Percentiles rank a stretch among this genome's conserved stretches.
Conservation (phyloP, 2,113 vertebrate species). For the Entelurus aequoreus region DNA sequence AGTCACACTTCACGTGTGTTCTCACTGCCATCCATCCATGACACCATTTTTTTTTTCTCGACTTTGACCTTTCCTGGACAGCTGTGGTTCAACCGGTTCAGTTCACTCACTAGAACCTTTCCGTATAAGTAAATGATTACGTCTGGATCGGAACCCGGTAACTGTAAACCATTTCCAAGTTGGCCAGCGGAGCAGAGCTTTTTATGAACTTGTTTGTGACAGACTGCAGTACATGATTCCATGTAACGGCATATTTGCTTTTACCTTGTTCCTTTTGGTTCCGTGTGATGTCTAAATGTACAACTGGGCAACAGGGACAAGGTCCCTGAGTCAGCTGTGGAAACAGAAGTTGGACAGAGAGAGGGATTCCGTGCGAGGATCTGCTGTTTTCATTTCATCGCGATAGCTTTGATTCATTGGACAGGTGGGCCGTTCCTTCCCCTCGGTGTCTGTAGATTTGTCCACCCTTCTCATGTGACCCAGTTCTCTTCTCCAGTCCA, state of each 20-base stretch:
- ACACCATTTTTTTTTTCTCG: not conserved
- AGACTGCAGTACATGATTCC: constrained; percentile 16
- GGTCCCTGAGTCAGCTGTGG: constrained; percentile 48
- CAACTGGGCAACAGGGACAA: constrained; percentile 15
- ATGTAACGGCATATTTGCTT: constrained; percentile 12
- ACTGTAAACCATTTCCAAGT: constrained; percentile 22
- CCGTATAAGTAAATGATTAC: constrained; percentile 28
- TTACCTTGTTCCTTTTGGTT: constrained; percentile 30
- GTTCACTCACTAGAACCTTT: constrained; percentile 17
- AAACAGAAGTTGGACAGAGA: constrained; percentile 45
- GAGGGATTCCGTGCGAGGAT: constrained; percentile 43
- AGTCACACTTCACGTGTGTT: constrained; percentile 6
- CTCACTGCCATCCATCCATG: not conserved
- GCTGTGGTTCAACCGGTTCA: constrained; percentile 6
- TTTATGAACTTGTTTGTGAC: constrained; percentile 16
- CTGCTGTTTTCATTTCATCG: constrained; percentile 64
- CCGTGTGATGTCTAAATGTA: constrained; percentile 25
- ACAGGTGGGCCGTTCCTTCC: constrained; percentile 55
- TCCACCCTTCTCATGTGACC: constrained; percentile 22
- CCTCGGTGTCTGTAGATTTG: constrained; percentile 16
- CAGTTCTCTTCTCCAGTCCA: constrained; percentile 22
- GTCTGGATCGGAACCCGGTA: not conserved
- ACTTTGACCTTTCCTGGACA: constrained; percentile 12
- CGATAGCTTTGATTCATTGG: constrained; percentile 60
- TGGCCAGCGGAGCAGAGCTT: constrained; percentile 9